phyloP scores from a whole-genome alignment of 1,140 invertebrate genomes.

The Eciton burchellii region DNA sequence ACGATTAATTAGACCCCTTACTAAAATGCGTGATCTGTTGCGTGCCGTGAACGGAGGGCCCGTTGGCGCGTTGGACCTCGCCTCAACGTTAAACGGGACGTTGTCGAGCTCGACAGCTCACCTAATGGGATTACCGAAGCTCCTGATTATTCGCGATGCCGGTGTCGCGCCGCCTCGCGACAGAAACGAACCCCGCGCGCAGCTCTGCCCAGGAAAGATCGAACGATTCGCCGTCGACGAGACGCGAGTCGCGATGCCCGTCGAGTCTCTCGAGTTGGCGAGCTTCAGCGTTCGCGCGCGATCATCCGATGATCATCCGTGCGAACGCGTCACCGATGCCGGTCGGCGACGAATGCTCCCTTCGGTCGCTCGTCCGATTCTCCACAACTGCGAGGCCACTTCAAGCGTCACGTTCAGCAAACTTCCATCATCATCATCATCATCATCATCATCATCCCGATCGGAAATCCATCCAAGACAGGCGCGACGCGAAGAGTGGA shows the following conservation, averaged over 20 bases:
- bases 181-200: constrained; percentile 3
- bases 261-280: constrained; percentile 38
- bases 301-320: constrained; percentile 43
- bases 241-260: constrained; percentile 20
- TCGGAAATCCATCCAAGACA: too few relatives aligned
- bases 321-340: constrained; percentile 68
- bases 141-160: constrained; percentile 35
- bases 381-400: constrained; percentile 41
- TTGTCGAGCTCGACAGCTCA: constrained; percentile 58
- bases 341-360: constrained; percentile 65
- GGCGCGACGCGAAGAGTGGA: constrained; percentile 41
- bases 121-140: constrained; percentile 43
- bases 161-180: not conserved
- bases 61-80: constrained; percentile 57
- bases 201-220: not conserved
- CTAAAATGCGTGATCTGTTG: constrained; percentile 73
- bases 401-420: not conserved
- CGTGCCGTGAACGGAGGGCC: constrained; percentile 67
- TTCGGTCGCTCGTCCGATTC: constrained; percentile 58
- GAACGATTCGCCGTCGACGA: not conserved
- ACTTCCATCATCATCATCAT: not conserved
- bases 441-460: not conserved
- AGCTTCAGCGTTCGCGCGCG: constrained; percentile 39
- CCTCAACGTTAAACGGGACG: constrained; percentile 45
- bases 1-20: constrained; percentile 80